Base-by-base conservation (phyloP, 2,113 vertebrate genomes). In the Oostethus manadensis region DNA sequence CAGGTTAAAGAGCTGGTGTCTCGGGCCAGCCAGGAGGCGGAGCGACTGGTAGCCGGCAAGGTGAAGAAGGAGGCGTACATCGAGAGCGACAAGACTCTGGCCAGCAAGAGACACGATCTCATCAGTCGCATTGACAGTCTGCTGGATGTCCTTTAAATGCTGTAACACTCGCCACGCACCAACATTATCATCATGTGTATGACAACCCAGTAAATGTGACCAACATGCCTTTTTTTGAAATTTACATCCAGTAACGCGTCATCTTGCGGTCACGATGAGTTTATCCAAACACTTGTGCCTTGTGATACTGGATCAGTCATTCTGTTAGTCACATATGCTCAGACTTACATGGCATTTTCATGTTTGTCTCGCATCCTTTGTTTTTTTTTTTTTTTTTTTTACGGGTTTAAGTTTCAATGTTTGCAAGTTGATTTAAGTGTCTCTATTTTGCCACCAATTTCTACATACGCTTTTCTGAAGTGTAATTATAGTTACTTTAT, bases 51-150 rank as follows among this genome's bases (percentile, higher is more conserved):
- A 42, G 93, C 93, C 0, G 95, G 96, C 21, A 99, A 99, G 73
- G 91, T 99, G 45, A 98, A 98, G 91, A 98, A 97, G 82, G 95
- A 99, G 70, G 90, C 92, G 0, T 99, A 99, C 86, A 87, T 99
- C 0, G 94, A 98, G 73, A 95, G 90, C 0, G 97, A 99, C 82
- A 98, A 95, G 88, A 88, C 85, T 46, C 90, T 95, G 81, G 87
- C 88, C 8, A 75, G 74, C 82, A 94, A 90, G 88, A 93, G 95
- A 21, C 95, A 96, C 74, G 97, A 99, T 82, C 87, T 99, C 55
- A 88, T 98, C 69, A 73, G 88, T 72, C 96, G 93, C 83, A 93
- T 99, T 0, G 97, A 99, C 88, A 94, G 92, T 85, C 93, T 99
- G 73, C 91, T 99, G 0, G 95, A 98, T 0, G 92, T 94, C 0